Evolutionary conservation across 2,797 vertebrate genomes (phyloP), one percentile per base, ranked within the genome.

Genomic region (Epinephelus awoara): DNA sequence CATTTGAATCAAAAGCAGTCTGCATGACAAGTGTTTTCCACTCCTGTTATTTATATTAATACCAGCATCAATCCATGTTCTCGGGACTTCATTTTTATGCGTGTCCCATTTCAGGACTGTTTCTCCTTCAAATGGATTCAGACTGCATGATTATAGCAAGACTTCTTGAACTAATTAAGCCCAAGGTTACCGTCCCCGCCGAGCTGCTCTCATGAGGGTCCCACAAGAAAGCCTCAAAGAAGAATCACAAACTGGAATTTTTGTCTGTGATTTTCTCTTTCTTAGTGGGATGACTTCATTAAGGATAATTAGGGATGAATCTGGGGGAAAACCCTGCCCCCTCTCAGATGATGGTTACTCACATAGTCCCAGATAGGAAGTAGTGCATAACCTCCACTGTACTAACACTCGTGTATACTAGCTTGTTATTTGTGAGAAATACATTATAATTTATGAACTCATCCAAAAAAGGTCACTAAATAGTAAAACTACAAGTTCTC

Each of bases 141-240:
- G 58, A 88, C 51, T 67, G 55, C 47, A 44, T 46, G 75, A 85
- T 80, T 78, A 67, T 58, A 83, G 38, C 14, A 49, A 73, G 72
- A 86, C 75, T 81, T 87, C 56, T 77, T 88, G 83, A 89, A 91
- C 84, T 88, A 88, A 89, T 90, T 90, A 87, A 81, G 80, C 63
- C 54, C 82, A 84, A 88, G 85, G 88, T 89, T 83, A 80, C 46
- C 29, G 25, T 80, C 65, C 65, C 50, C 0, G 10, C 44, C 21
- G 34, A 58, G 50, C 44, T 61, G 50, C 47, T 80, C 76, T 65
- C 77, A 46, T 5, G 49, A 77, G 80, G 66, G 27, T 80, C 78
- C 69, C 62, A 65, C 49, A 42, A 51, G 47, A 70, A 71, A 51
- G 51, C 25, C 63, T 75, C 46, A 46, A 75, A 85, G 68, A 71